These are phyloP conservation scores for Thelaira solivaga DNA, from an alignment of 2,888 invertebrate genomes.

Conservation along the genomic window DNA sequence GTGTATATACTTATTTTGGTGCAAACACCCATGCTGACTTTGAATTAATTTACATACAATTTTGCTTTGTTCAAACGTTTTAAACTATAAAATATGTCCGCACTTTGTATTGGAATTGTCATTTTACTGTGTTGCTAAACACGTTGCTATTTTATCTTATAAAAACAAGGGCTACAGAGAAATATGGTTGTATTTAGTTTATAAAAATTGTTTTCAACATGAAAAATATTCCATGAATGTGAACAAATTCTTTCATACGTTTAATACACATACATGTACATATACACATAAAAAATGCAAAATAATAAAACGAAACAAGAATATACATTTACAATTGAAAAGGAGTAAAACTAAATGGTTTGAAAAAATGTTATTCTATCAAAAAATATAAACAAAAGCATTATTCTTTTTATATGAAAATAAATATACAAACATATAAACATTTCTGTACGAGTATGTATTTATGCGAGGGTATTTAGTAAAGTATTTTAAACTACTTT, in stretches of 20 bases:
- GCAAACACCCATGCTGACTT: slow-evolving; percentile 22
- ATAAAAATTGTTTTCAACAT: slow-evolving; percentile 27
- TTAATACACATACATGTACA: too few relatives aligned
- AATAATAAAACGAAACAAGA: neutral
- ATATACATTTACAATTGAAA: neutral
- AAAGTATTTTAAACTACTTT: neutral
- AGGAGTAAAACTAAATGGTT: neutral
- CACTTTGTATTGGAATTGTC: slow-evolving; percentile 14
- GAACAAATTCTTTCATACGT: slow-evolving; percentile 23
- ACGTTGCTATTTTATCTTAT: slow-evolving; percentile 11
- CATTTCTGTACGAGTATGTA: neutral
- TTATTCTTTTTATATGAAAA: neutral
- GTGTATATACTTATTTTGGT: neutral
- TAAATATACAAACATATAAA: neutral
- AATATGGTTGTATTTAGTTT: slow-evolving; percentile 1
- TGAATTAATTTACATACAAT: slow-evolving; percentile 35
- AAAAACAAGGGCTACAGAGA: slow-evolving; percentile 2
- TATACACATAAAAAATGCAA: neutral
- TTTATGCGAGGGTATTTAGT: neutral
- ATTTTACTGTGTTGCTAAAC: slow-evolving; percentile 5
- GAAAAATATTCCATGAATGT: slow-evolving; percentile 26
- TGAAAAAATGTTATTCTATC: neutral
- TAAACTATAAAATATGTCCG: slow-evolving; percentile 16
- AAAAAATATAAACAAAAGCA: neutral
- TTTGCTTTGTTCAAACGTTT: slow-evolving; percentile 6